A percentile compares a stretch with the other conserved stretches of the same genome.
These are phyloP conservation scores for Hyles euphorbiae DNA, from an alignment of 1,140 invertebrate species.

Conservation along the genomic window DNA sequence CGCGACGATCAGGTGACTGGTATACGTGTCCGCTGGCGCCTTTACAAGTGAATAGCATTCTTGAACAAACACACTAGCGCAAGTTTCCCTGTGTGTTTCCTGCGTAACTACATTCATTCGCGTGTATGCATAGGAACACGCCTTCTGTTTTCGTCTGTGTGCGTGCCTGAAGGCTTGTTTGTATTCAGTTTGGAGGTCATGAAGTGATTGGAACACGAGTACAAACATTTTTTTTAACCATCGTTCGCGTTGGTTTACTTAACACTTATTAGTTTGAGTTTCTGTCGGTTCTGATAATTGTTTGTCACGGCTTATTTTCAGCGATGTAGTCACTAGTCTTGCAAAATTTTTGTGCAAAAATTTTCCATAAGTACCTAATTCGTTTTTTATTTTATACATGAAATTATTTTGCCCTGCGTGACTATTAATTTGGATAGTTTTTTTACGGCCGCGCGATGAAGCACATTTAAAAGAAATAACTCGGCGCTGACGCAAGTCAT, in stretches of 20 bases:
- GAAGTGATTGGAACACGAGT: constrained; percentile 41
- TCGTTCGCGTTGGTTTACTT: constrained; percentile 32
- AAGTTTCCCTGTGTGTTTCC: constrained; percentile 34
- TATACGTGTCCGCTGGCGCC: constrained; percentile 54
- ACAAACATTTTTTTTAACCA: constrained; percentile 36
- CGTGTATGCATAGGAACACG: constrained; percentile 53
- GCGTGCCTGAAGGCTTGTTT: constrained; percentile 32
- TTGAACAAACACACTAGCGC: constrained; percentile 33
- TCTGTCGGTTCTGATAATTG: constrained; percentile 23
- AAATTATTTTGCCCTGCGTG: too few species aligned
- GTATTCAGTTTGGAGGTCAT: constrained; percentile 56
- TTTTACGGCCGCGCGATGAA: too few species aligned
- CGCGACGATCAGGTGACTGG: constrained; percentile 61
- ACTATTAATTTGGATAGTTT: too few species aligned
- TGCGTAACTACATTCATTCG: constrained; percentile 37
- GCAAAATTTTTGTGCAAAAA: constrained; percentile 11
- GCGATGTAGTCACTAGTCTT: constrained; percentile 29
- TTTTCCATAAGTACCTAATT: too few species aligned
- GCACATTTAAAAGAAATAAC: too few species aligned
- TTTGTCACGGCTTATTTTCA: constrained; percentile 40
- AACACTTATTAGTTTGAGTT: constrained; percentile 31
- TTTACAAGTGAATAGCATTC: constrained; percentile 64
- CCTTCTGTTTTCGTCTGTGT: constrained; percentile 44
- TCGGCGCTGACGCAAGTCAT: constrained; percentile 50
- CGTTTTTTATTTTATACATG: too few species aligned